These are phyloP conservation scores for Aplocera efformata DNA, from an alignment of 2,888 invertebrate species.

Conservation along the genomic window DNA sequence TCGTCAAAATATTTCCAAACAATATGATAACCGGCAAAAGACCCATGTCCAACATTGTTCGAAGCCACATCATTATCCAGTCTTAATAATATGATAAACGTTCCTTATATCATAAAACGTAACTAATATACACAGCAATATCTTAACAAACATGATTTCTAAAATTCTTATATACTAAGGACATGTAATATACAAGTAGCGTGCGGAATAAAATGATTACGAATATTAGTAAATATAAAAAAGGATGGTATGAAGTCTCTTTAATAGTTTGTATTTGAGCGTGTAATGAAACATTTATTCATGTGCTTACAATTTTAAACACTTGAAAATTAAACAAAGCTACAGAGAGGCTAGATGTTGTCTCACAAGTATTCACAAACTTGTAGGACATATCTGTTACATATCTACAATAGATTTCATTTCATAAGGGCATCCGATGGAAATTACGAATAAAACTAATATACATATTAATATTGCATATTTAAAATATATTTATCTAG, in stretches of 20 bases:
- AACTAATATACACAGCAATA: slow-evolving; percentile 34
- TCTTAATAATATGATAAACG: slow-evolving; percentile 40
- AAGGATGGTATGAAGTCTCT: no score
- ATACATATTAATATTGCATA: no score
- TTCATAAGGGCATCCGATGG: no score
- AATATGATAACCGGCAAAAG: neutral
- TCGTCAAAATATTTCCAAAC: no score
- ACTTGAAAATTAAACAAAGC: slow-evolving; percentile 19
- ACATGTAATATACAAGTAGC: slow-evolving; percentile 3
- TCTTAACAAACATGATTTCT: slow-evolving; percentile 16
- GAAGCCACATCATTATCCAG: slow-evolving; percentile 35
- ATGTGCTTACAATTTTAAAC: neutral
- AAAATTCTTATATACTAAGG: neutral
- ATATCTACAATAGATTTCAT: no score
- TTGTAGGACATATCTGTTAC: no score
- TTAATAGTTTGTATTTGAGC: no score
- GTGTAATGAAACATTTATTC: no score
- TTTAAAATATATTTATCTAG: no score
- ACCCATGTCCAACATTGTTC: slow-evolving; percentile 31
- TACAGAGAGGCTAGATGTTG: slow-evolving; percentile 22
- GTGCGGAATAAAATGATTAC: neutral
- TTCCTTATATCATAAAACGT: slow-evolving; percentile 23
- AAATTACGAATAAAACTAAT: no score
- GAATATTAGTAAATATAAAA: no score
- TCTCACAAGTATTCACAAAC: no score